Evolutionary conservation across 2,888 invertebrate genomes (phyloP), one percentile per base, ranked within the genome.

Genomic region (Rhingia rostrata): DNA sequence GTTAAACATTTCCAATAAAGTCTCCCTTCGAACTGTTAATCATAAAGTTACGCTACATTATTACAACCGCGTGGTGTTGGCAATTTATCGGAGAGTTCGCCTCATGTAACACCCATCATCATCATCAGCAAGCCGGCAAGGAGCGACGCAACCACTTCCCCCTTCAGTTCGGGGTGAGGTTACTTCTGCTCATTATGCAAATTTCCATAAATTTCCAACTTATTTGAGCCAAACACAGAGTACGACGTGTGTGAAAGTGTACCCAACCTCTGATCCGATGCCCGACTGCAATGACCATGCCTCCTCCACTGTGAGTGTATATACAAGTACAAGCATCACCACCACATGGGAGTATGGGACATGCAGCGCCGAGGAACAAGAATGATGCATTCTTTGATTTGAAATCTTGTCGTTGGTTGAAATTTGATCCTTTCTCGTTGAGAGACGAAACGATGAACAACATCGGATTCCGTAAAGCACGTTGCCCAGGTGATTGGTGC

Each of bases 351-450:
- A 7, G 49, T 41, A 43, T 47, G 47, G 37, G 22, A 22, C 30
- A 66, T 49, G 53, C 41, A n/a, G 53, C 37, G 5, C 45, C 12
- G 47, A 54, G 51, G 35, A 84, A 70, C 79, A 70, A 80, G 84
- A 84, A 84, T 84, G 84, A 84, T 84, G 84, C 84, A 84, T 84
- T 84, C 80, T 80, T 61, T 61, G 84, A 84, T 84, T 84, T 84
- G 84, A 79, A 84, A 84, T 84, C 84, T 84, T 84, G 84, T 84
- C 79, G 79, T 73, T 70, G 64, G 47, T 61, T 79, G 84, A 84
- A 84, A 84, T 84, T 84, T 84, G 84, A 84, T 84, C 84, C 84
- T 80, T 84, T 83, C 83, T 73, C 70, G 60, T 67, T 4, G 5
- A 33, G 39, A 39, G 33, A 56, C 32, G 67, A 83, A 67, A 77